Percentiles rank a stretch among this genome's conserved stretches.
Evolutionary conservation across 2,113 vertebrate genomes (phyloP).

Genomic region (Hemiprocne comata): DNA sequence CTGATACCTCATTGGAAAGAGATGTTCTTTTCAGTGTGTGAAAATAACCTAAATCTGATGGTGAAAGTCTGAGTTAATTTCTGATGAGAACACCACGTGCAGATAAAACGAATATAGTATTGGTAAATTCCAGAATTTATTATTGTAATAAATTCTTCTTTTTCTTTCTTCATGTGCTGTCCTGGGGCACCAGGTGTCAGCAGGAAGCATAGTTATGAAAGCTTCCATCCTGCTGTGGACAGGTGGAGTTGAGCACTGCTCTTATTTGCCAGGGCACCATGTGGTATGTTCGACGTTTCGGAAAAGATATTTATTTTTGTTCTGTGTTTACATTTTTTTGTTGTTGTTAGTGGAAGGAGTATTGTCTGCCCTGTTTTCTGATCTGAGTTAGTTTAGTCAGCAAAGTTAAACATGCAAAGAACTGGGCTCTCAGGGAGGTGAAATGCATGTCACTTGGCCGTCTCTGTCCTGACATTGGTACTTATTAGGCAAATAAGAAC

Average conservation of each 20-base stretch:
- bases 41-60: neutral
- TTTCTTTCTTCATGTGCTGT: neutral
- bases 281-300: neutral
- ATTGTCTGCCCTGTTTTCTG: neutral
- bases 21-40: neutral
- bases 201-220: accelerated
- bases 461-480: neutral
- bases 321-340: neutral
- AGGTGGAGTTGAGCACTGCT: neutral
- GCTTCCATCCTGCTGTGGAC: neutral
- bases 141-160: neutral
- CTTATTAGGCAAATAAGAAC: neutral
- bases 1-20: neutral
- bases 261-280: neutral
- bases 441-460: neutral
- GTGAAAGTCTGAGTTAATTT: neutral
- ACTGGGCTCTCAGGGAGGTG: neutral
- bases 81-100: neutral
- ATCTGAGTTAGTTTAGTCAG: neutral
- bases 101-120: neutral
- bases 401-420: neutral
- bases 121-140: neutral
- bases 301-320: neutral
- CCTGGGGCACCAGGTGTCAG: neutral
- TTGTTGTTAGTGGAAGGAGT: neutral